These are phyloP conservation scores for Protophormia terraenovae DNA, from an alignment of 2,888 invertebrate species.

Conservation along the genomic window DNA sequence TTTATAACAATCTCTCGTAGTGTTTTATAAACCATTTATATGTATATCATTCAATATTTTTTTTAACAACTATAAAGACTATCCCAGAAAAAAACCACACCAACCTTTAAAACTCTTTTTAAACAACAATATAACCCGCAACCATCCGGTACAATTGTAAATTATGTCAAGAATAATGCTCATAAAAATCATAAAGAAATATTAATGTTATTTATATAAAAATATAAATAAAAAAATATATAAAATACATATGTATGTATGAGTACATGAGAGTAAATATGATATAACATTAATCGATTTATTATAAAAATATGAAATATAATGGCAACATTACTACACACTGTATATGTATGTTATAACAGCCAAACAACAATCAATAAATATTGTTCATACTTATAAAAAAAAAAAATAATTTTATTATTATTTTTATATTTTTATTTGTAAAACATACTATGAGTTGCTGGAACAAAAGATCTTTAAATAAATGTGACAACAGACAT, in stretches of 20 bases:
- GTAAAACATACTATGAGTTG: not conserved
- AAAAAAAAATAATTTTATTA: not conserved
- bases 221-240: not conserved
- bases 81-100: not conserved
- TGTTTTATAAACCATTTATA: not conserved
- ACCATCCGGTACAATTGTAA: not conserved
- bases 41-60: not conserved
- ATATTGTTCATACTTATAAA: not conserved
- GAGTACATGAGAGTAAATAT: not conserved
- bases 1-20: not conserved
- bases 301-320: constrained; percentile 36
- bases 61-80: not conserved
- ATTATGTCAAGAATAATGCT: constrained; percentile 18
- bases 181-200: constrained; percentile 23
- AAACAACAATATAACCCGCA: not conserved
- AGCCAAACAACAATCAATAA: not conserved
- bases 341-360: not conserved
- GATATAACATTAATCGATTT: constrained; percentile 47
- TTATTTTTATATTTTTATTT: constrained; percentile 3
- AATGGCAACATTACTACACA: not conserved
- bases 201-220: not conserved
- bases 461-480: not conserved
- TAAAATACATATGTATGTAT: not conserved
- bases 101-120: not conserved
- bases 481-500: constrained; percentile 1